Evolutionary conservation across 2,888 invertebrate species (phyloP).

Genomic region (Fragum whitleyi): DNA sequence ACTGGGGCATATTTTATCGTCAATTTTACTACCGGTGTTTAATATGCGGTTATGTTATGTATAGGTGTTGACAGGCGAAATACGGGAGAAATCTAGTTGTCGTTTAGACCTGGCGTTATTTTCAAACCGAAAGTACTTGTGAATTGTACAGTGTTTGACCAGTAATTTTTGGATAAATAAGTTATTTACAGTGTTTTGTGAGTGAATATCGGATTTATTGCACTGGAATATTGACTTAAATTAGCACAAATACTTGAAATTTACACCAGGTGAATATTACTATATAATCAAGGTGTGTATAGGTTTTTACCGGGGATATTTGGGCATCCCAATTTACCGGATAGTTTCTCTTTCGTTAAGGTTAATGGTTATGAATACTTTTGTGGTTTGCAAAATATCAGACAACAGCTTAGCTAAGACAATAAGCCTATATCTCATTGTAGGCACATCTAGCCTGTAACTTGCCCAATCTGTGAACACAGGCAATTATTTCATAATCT

Average conservation of each 20-base stretch:
- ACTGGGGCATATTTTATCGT: background rate
- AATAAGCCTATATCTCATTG: no score
- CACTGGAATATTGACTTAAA: background rate
- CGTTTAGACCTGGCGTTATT: background rate
- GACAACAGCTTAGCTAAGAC: no score
- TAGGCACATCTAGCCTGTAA: no score
- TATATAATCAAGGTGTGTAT: background rate
- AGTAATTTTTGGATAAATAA: background rate
- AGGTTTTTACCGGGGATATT: background rate
- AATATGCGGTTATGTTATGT: constrained; percentile 1
- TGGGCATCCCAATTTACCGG: background rate
- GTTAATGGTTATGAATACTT: no score
- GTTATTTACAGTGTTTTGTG: background rate
- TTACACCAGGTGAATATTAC: background rate
- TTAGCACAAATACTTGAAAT: background rate
- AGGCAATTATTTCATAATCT: no score
- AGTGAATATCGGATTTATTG: background rate
- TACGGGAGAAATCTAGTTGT: background rate
- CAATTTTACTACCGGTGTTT: constrained; percentile 1
- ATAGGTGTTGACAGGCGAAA: background rate
- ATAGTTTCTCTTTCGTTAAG: no score
- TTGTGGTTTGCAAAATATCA: no score
- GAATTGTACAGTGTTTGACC: background rate
- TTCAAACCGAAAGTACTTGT: background rate
- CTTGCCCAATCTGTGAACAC: no score